phyloP scores from a whole-genome alignment of 2,797 vertebrate genomes.

The Lateolabrax maculatus region DNA sequence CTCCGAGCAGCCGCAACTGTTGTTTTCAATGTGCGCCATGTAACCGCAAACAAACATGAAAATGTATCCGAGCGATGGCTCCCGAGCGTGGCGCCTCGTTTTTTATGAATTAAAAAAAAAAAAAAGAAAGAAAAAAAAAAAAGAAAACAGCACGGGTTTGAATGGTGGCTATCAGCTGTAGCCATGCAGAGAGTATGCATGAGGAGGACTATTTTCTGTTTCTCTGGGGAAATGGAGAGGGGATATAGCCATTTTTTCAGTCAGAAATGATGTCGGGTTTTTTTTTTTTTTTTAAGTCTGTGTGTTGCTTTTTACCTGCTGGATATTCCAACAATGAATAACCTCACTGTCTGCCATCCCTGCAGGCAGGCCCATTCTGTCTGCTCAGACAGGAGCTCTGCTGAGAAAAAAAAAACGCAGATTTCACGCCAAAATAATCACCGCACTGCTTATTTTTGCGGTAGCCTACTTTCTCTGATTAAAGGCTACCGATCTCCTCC shows the following conservation, averaged over 20 bases:
- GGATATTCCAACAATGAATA: slow-evolving; percentile 60
- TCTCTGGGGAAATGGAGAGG: not conserved
- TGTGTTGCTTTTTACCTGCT: slow-evolving; percentile 66
- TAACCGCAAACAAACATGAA: slow-evolving; percentile 61
- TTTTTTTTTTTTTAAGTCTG: slow-evolving; percentile 46
- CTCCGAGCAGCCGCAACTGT: slow-evolving; percentile 47
- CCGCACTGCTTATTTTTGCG: slow-evolving; percentile 36
- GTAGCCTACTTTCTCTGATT: slow-evolving; percentile 51
- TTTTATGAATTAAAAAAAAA: not conserved
- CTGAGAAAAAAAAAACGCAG: slow-evolving; percentile 39
- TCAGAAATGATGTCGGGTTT: slow-evolving; percentile 28
- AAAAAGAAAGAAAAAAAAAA: not conserved
- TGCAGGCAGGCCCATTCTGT: slow-evolving; percentile 67
- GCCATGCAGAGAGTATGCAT: not conserved
- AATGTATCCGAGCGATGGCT: slow-evolving; percentile 39
- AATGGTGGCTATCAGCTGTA: slow-evolving; percentile 51
- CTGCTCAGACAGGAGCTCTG: slow-evolving; percentile 59
- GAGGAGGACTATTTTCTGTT: not conserved
- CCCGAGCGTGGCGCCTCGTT: not conserved
- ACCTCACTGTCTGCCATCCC: slow-evolving; percentile 63
- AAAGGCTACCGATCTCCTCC: slow-evolving; percentile 43
- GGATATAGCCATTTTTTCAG: slow-evolving; percentile 18
- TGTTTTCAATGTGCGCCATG: slow-evolving; percentile 58
- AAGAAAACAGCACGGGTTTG: slow-evolving; percentile 29
- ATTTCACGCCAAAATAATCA: slow-evolving; percentile 53